Percentiles rank a stretch among this genome's conserved stretches.
Evolutionary conservation across 2,888 invertebrate species (phyloP).

Genomic region (Eupithecia tripunctaria): DNA sequence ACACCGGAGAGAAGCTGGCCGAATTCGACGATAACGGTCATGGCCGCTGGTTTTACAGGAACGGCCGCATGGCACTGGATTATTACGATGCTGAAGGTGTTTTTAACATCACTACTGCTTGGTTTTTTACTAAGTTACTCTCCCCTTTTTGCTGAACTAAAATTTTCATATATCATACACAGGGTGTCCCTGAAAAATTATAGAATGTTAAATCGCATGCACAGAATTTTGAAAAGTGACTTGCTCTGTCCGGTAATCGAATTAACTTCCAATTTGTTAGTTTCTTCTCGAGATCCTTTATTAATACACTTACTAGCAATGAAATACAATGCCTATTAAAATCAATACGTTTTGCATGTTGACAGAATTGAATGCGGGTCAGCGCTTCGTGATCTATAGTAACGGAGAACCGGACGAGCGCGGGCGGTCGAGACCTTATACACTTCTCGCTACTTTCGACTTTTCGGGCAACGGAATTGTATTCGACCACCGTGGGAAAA

Average conservation of each 20-base stretch:
- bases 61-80: slow-evolving; percentile 70
- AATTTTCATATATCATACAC: no score
- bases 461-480: slow-evolving; percentile 76
- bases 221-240: no score
- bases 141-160: no score
- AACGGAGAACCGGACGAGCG: slow-evolving; percentile 72
- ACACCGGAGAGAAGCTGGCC: slow-evolving; percentile 70
- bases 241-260: no score
- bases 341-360: slow-evolving; percentile 16
- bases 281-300: background rate
- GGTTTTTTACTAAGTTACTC: no score
- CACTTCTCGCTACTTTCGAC: slow-evolving; percentile 74
- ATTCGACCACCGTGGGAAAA: slow-evolving; percentile 75
- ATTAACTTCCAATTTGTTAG: background rate
- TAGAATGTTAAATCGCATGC: no score
- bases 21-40: slow-evolving; percentile 72
- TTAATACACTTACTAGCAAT: background rate
- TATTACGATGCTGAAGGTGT: slow-evolving; percentile 75
- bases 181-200: no score
- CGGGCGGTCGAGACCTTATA: slow-evolving; percentile 66
- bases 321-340: background rate
- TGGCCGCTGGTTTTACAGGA: slow-evolving; percentile 72
- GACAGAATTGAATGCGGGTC: slow-evolving; percentile 72
- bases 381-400: slow-evolving; percentile 73
- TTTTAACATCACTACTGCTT: background rate